Evolutionary conservation across 1,140 invertebrate species (phyloP).

Genomic region (Limonius californicus): DNA sequence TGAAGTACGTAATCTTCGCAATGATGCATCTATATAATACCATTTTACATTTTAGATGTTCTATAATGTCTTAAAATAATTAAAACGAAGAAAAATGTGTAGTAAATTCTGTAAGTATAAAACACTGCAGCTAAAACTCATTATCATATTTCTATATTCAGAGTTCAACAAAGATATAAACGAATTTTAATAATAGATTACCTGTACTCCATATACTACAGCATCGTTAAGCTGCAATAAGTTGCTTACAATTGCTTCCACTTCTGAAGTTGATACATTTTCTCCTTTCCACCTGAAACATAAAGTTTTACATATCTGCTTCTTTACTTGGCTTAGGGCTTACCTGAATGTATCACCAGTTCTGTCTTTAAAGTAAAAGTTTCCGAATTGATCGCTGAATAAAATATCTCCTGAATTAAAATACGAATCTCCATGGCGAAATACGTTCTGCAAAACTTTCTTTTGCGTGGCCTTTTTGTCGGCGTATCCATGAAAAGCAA

Average conservation of each 20-base stretch:
- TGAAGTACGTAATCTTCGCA: too few species aligned
- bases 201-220: constrained; percentile 79
- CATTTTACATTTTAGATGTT: too few species aligned
- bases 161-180: too few species aligned
- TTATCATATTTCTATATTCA: too few species aligned
- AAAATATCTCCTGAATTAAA: constrained; percentile 94
- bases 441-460: constrained; percentile 87
- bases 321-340: constrained; percentile 8
- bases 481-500: constrained; percentile 78
- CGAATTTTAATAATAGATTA: too few species aligned
- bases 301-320: neutral
- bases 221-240: constrained; percentile 70
- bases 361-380: constrained; percentile 93
- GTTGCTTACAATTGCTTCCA: constrained; percentile 87
- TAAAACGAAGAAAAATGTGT: too few species aligned
- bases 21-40: too few species aligned
- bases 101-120: too few species aligned
- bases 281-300: constrained; percentile 90
- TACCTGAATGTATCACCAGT: constrained; percentile 92
- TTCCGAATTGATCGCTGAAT: constrained; percentile 85
- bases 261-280: constrained; percentile 95
- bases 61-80: too few species aligned
- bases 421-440: constrained; percentile 77
- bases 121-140: too few species aligned
- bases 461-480: constrained; percentile 86